Conservation (phyloP, 2,113 vertebrate genomes). For the Vicugna pacos region DNA sequence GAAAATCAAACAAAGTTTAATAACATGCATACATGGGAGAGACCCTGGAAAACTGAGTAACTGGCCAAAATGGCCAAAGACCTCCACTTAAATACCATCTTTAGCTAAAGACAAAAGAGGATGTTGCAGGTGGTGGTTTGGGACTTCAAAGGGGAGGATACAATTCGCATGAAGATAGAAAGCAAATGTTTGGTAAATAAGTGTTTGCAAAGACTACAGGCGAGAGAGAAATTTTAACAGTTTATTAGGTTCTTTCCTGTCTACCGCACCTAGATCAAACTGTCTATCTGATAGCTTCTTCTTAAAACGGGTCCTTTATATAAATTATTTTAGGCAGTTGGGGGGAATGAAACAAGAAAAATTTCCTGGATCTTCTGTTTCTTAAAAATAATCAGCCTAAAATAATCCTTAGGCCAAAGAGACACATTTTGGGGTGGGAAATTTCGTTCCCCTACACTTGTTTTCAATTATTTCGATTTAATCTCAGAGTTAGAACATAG, state of each 20-base stretch:
- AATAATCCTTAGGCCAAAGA: not conserved
- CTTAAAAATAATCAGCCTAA: not conserved
- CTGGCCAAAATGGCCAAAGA: not conserved
- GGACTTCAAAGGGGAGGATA: not conserved
- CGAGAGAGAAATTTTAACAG: not conserved
- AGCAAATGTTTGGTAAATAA: not conserved
- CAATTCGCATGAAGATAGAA: not conserved
- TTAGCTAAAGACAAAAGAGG: not conserved
- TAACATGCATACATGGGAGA: not conserved
- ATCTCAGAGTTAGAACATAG: constrained; percentile 53
- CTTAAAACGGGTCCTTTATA: not conserved
- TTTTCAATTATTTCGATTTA: constrained; percentile 66
- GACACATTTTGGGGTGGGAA: not conserved
- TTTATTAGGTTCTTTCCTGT: not conserved
- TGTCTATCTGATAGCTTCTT: not conserved
- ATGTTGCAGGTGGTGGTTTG: not conserved
- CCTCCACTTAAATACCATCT: not conserved
- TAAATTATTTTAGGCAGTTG: not conserved
- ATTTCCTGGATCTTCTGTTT: not conserved
- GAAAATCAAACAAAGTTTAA: not conserved
- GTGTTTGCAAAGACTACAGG: not conserved
- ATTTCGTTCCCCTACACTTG: not conserved
- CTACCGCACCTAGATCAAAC: not conserved
- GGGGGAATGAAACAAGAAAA: not conserved
- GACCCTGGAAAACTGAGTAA: not conserved